Base-by-base conservation (phyloP, 2,888 invertebrate genomes). In the Papilio elwesi region DNA sequence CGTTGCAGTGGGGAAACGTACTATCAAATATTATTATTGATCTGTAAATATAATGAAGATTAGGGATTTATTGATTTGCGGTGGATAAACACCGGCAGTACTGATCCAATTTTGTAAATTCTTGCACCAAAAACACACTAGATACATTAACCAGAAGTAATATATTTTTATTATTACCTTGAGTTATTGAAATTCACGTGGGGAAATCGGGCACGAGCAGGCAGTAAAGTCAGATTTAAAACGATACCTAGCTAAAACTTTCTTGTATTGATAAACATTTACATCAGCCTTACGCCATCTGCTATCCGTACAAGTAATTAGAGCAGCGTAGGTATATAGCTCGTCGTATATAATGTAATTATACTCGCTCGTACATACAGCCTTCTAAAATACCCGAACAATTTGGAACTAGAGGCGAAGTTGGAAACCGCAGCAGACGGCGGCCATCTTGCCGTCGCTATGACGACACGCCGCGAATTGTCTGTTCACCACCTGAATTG, bases 341-440 rank as follows among this genome's bases (percentile, higher is more conserved):
- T 82, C 80, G 86, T 82, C 80, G 86, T 90, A 91, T 82, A 92
- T 91, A 90, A 92, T 85, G 88, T 92, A 91, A 93, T 93, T 90
- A 92, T 91, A 89, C 90, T 90, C 88, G 85, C 85, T 87, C 86
- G 85, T 90, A 90, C 89, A 89, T 88, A 89, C 87, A 84, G 83
- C 83, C 89, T 88, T 89, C 92, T 90, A 88, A 89, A 92, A 91
- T 89, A 91, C 90, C 76, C 83, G 87, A 92, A 93, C 92, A 93
- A 93, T 93, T 92, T 92, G 91, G 91, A 91, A 92, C 91, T 92
- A 90, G 90, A 90, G 85, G 85, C 89, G 86, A 91, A 93, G 88
- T 91, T 92, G 87, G 88, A 85, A 91, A 92, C 92, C 92, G 87
- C 92, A 90, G 88, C 88, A 91, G 91, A 89, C 91, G 88, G 79